Evolutionary conservation across 92 coral and sea anemone genomes (phyloP), one percentile per base, ranked within the genome.

Genomic region (Epizoanthus rinbou): DNA sequence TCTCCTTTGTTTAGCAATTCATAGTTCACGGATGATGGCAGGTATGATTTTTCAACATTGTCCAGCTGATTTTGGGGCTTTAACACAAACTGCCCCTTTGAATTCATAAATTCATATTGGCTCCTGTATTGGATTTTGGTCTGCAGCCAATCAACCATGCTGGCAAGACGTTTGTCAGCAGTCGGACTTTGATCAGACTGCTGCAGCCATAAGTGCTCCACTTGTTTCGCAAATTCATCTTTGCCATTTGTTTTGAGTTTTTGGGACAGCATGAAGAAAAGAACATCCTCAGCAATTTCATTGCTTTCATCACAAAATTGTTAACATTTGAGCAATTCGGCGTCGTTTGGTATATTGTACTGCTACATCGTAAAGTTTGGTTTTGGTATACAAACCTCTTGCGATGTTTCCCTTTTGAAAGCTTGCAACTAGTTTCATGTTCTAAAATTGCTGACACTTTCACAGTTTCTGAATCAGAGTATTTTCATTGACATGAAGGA

Each of bases 131-230:
- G 86, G 45, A 35, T 68, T 69, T 82, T 82, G 28, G 86, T 82
- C 60, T 82, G 80, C 21, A 82, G 86, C 79, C 53, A 39, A 52
- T 70, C 80, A 54, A 83, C 62, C 7, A 72, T 37, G 58, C 39
- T 70, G 21, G 86, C 86, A 70, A 83, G 86, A 28, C 86, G 69
- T 69, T 82, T 80, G 54, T 82, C 79, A 19, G 45, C 69, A 19
- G 86, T 60, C 28, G 50, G 57, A 82, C 7, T 35, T 50, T 82
- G 19, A 11, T 70, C 78, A 52, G 86, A 67, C 86, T 82, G 80
- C 31, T 47, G 23, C 7, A 35, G 15, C 86, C 86, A 69, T 25
- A 82, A 69, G 35, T 56, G 15, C 39, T 82, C 64, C 2, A 80
- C 23, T 39, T 80, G 37, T 18, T 67, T 80, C 43, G 85, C 68